These are phyloP conservation scores for Tetranychus urticae DNA, from an alignment of 1,140 invertebrate genomes.

Conservation along the genomic window DNA sequence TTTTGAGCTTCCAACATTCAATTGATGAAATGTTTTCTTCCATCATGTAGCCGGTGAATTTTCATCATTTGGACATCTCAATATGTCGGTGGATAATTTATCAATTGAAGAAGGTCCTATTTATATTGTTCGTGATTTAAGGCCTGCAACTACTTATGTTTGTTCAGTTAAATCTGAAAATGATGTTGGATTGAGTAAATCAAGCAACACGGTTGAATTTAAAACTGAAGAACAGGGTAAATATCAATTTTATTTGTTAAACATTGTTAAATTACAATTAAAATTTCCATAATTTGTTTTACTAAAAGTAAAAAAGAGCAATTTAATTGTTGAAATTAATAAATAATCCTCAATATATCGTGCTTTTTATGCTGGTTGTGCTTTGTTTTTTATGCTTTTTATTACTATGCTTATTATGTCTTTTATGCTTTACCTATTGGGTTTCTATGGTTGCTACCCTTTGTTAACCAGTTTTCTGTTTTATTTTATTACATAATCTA, in stretches of 20 bases:
- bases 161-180: slow-evolving; percentile 60
- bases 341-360: no score
- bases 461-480: neutral
- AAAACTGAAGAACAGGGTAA: slow-evolving; percentile 50
- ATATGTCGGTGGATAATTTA: neutral
- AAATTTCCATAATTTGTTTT: no score
- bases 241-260: no score
- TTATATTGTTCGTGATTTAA: slow-evolving; percentile 29
- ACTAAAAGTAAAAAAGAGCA: no score
- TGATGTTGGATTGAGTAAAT: slow-evolving; percentile 39
- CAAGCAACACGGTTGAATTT: slow-evolving; percentile 55
- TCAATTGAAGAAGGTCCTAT: neutral
- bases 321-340: no score
- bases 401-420: no score
- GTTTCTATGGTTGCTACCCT: neutral
- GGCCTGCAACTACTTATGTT: slow-evolving; percentile 67
- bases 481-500: neutral
- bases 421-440: no score
- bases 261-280: no score
- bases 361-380: no score
- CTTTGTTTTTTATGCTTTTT: no score
- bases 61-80: neutral
- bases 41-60: neutral
- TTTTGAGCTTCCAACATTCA: neutral
- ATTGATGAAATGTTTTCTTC: neutral